phyloP scores from a whole-genome alignment of 2,888 invertebrate genomes.

The Ceramica pisi region DNA sequence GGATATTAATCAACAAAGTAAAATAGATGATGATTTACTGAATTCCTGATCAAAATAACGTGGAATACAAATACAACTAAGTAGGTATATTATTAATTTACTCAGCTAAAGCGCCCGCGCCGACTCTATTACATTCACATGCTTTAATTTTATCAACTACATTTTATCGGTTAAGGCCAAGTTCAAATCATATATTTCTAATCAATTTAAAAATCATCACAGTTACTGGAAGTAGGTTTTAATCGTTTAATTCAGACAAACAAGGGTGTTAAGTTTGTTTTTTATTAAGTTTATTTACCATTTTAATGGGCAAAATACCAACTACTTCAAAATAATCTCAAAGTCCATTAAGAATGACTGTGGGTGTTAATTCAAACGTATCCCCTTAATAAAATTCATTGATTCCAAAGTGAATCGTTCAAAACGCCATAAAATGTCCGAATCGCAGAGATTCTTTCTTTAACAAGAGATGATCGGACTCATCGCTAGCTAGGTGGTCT shows the following conservation, averaged over 20 bases:
- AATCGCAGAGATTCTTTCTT: slow-evolving; percentile 70
- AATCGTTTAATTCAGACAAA: neutral
- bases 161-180: slow-evolving; percentile 42
- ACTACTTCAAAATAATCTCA: neutral
- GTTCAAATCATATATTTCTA: neutral
- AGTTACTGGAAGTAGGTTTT: too few relatives aligned
- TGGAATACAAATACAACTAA: neutral
- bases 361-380: slow-evolving; percentile 55
- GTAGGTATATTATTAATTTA: slow-evolving; percentile 32
- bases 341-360: slow-evolving; percentile 7
- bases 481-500: slow-evolving; percentile 80
- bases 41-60: slow-evolving; percentile 38
- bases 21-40: neutral
- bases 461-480: slow-evolving; percentile 42
- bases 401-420: slow-evolving; percentile 73
- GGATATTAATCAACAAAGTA: neutral
- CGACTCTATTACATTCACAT: slow-evolving; percentile 24
- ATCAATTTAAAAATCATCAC: neutral
- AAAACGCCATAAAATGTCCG: slow-evolving; percentile 76
- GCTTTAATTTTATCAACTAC: slow-evolving; percentile 44
- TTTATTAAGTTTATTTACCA: too few relatives aligned
- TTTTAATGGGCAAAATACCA: slow-evolving; percentile 1
- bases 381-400: slow-evolving; percentile 74
- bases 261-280: neutral
- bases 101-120: slow-evolving; percentile 37